Base-by-base conservation (phyloP, 1,140 invertebrate species). In the fruit fly (Drosophila melanogaster) region DNA sequence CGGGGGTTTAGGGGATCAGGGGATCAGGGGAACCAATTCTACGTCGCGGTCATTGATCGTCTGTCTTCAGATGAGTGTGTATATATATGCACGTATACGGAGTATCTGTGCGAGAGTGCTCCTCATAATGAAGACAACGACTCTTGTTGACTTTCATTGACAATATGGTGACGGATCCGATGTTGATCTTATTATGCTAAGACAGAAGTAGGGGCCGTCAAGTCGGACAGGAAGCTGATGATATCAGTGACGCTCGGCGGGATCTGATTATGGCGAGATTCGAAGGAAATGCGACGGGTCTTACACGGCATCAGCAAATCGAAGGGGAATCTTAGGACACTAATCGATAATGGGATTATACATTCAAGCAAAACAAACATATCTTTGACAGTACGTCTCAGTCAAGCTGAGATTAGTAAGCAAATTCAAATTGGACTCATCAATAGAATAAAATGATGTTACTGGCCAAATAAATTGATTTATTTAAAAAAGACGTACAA, bases 91-190 rank as follows among this genome's bases (percentile, higher is more conserved):
- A 14, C 30, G 37, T 35, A 24, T 35, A 10, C 35, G 44, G 43
- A 66, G 64, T 66, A 47, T 41, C 59, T 64, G 46, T 44, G 38
- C 37, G 40, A 19, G 43, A 44, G 59, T 40, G 40, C 59, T 65
- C 61, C 66, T 70, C 79, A 83, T 83, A 87, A 87, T 83, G 83
- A 87, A 87, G 84, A 74, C 84, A 87, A 89, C 81, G 75, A 72
- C 84, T 78, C 69, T 75, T 59, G 79, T 79, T 79, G 79, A 85
- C 72, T 81, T 83, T 62, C 78, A 81, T 81, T 77, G 72, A 81
- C 72, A 76, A 76, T 76, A 76, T 76, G 72, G 53, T 77, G 56
- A 77, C 76, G 76, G 56, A 62, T 81, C 72, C 58, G 61, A 80
- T 64, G 50, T 55, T 56, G 69, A 78, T 81, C 70, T 74, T 74